These are phyloP conservation scores for Agrochola lota DNA, from an alignment of 2,888 invertebrate species.

Conservation along the genomic window DNA sequence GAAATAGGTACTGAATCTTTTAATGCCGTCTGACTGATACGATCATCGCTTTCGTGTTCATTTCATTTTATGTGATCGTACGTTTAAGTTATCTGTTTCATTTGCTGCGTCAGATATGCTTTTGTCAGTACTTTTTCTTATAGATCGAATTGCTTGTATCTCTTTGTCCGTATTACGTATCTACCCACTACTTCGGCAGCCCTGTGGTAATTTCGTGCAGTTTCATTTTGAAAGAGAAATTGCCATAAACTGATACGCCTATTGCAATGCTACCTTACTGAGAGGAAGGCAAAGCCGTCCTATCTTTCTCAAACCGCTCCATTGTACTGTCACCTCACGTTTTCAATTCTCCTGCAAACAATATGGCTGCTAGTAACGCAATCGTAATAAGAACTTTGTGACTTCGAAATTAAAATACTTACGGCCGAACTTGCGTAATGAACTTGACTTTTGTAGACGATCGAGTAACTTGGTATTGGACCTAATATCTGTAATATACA, in stretches of 20 bases:
- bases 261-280: conserved; percentile 48
- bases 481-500: conserved; percentile 15
- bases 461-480: conserved; percentile 31
- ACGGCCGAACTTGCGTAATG: conserved; percentile 45
- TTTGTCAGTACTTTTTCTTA: conserved; percentile 4
- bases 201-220: conserved; percentile 46
- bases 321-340: conserved; percentile 61
- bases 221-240: conserved; percentile 59
- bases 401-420: conserved; percentile 61
- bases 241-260: conserved; percentile 53
- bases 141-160: not conserved
- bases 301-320: conserved; percentile 48
- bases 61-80: conserved; percentile 43
- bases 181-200: conserved; percentile 1
- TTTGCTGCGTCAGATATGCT: conserved; percentile 25
- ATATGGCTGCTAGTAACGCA: conserved; percentile 47
- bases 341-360: conserved; percentile 60
- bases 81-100: conserved; percentile 40
- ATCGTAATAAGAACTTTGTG: conserved; percentile 49
- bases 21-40: conserved; percentile 53
- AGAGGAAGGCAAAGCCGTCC: conserved; percentile 39
- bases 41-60: conserved; percentile 49
- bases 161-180: conserved; percentile 6
- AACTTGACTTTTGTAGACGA: conserved; percentile 51
- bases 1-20: conserved; percentile 50